These are phyloP conservation scores for Drosophila mayaguana DNA, from an alignment of 2,888 invertebrate genomes.

Conservation along the genomic window DNA sequence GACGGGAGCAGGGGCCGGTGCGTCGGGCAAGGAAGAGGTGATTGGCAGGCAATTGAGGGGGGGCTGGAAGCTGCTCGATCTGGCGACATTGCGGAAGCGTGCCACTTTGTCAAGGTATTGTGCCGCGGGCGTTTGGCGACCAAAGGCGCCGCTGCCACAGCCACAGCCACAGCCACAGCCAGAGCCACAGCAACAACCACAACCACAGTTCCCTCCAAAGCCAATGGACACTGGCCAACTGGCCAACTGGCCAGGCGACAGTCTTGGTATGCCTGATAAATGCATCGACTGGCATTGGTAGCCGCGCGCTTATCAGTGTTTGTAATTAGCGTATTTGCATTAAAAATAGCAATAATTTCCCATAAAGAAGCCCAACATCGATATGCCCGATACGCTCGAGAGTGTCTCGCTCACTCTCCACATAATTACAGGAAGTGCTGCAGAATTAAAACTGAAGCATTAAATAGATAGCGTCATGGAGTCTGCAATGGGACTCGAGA, in stretches of 20 bases:
- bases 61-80: constrained; percentile 28
- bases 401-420: constrained; percentile 37
- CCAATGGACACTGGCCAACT: constrained; percentile 18
- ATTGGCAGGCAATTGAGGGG: background rate
- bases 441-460: constrained; percentile 72
- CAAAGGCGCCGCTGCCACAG: constrained; percentile 68
- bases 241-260: constrained; percentile 18
- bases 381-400: constrained; percentile 21
- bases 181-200: background rate
- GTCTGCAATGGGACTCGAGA: constrained; percentile 30
- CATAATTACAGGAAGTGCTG: constrained; percentile 73
- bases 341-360: constrained; percentile 81
- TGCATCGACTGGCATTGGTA: constrained; percentile 48
- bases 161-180: background rate
- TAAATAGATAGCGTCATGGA: constrained; percentile 68
- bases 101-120: constrained; percentile 77
- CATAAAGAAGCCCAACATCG: constrained; percentile 70
- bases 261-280: constrained; percentile 70
- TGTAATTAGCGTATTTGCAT: constrained; percentile 82
- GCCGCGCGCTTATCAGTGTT: constrained; percentile 73
- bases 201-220: background rate
- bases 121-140: constrained; percentile 74
- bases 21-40: background rate
- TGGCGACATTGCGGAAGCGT: constrained; percentile 79
- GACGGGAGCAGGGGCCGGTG: background rate